Percentiles rank a stretch among this genome's conserved stretches.
Evolutionary conservation across 2,797 vertebrate genomes (phyloP).

Genomic region (Mareca strepera): DNA sequence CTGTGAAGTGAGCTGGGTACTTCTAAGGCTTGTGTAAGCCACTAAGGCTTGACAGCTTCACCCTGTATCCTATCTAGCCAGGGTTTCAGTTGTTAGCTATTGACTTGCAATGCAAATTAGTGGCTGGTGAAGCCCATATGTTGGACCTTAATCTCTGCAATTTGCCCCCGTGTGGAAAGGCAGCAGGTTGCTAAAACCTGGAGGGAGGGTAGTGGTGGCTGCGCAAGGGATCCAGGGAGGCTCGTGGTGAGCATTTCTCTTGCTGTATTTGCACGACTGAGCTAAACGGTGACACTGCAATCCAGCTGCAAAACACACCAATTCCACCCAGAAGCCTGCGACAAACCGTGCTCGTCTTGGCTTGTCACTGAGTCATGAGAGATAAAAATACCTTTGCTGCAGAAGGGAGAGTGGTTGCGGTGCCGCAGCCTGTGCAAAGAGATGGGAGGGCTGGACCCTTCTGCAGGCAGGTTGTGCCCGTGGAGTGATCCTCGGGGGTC

Average conservation of each 20-base stretch:
- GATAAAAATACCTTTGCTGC: conserved; percentile 66
- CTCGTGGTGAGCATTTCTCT: rapidly evolving
- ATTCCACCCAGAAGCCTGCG: conserved; percentile 32
- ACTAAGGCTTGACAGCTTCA: not conserved
- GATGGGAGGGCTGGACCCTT: not conserved
- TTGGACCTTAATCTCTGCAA: not conserved
- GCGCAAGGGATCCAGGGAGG: not conserved
- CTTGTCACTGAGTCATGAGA: conserved; percentile 57
- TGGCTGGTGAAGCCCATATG: not conserved
- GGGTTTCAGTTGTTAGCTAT: not conserved
- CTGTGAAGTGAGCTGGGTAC: not conserved
- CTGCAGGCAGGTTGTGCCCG: not conserved
- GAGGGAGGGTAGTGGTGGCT: not conserved
- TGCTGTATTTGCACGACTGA: not conserved
- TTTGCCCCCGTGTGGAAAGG: not conserved
- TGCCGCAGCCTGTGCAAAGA: not conserved
- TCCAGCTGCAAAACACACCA: conserved; percentile 25
- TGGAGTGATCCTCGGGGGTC: not conserved
- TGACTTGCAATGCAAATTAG: not conserved
- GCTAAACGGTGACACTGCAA: not conserved
- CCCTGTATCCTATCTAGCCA: not conserved
- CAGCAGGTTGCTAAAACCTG: not conserved
- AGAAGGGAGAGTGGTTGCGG: not conserved
- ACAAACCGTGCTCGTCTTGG: conserved; percentile 30
- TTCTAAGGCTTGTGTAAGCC: not conserved